phyloP scores from a whole-genome alignment of 2,113 vertebrate genomes.

The Pyrgilauda ruficollis region DNA sequence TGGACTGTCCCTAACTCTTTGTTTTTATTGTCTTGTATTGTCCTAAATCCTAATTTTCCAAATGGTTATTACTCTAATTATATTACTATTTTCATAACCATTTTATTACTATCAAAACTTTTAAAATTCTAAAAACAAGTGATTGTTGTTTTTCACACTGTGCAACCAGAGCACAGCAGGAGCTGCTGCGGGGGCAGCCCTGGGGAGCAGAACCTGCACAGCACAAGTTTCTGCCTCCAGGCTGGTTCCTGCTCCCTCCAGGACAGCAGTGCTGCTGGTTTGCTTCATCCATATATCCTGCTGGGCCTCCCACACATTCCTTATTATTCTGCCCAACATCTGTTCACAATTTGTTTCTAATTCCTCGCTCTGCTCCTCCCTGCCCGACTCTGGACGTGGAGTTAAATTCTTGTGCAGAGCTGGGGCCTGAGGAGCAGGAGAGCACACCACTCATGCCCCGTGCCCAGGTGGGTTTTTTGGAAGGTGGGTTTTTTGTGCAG shows the following conservation, averaged over 20 bases:
- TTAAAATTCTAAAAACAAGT: too few relatives aligned
- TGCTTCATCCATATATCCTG: background rate
- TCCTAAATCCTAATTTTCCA: too few relatives aligned
- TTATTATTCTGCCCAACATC: background rate
- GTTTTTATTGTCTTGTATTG: too few relatives aligned
- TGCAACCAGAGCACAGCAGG: background rate
- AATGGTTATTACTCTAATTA: too few relatives aligned
- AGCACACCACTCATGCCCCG: fast-evolving
- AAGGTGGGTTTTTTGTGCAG: background rate
- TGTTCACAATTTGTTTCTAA: background rate
- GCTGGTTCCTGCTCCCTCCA: background rate
- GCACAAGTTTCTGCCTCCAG: background rate
- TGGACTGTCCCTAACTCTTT: too few relatives aligned
- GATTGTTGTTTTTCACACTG: background rate
- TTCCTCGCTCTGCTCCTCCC: background rate
- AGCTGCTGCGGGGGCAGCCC: background rate
- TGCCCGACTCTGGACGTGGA: fast-evolving
- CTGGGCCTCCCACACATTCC: background rate
- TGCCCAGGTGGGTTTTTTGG: background rate
- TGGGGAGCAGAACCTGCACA: background rate
- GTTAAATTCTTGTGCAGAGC: background rate
- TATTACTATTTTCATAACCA: too few relatives aligned
- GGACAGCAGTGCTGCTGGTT: background rate
- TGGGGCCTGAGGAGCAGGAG: background rate
- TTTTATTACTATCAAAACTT: too few relatives aligned